Evolutionary conservation across 2,797 vertebrate species (phyloP).

Genomic region (Taeniopygia guttata): DNA sequence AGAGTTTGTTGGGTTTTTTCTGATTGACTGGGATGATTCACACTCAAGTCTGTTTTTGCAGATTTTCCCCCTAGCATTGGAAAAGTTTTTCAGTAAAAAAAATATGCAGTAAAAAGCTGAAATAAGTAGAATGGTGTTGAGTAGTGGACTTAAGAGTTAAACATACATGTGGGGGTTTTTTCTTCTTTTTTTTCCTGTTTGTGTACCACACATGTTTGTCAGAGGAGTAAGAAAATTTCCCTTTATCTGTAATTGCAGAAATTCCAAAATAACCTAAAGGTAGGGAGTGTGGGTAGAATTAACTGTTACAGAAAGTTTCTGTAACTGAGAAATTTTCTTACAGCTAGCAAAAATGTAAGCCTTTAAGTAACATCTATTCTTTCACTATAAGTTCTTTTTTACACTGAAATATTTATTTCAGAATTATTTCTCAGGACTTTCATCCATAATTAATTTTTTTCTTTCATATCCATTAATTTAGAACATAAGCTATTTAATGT

Average conservation of each 20-base stretch:
- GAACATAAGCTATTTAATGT: background rate
- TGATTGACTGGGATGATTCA: background rate
- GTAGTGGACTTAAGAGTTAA: background rate
- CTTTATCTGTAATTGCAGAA: background rate
- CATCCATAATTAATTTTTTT: background rate
- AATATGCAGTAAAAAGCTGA: background rate
- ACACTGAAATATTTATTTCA: background rate
- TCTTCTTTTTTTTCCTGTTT: background rate
- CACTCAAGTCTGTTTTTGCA: background rate
- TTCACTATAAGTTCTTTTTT: background rate
- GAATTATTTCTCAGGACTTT: background rate
- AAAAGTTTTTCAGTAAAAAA: background rate
- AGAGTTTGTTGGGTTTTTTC: fast-evolving
- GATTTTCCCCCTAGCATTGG: background rate
- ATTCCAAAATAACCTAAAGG: background rate
- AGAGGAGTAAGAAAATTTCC: background rate
- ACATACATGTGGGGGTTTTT: fast-evolving
- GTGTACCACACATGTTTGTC: background rate
- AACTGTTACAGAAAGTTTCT: background rate
- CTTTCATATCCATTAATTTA: background rate
- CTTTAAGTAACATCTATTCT: background rate
- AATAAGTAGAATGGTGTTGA: background rate
- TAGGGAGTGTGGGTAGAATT: background rate
- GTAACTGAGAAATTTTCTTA: background rate
- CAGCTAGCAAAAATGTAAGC: background rate